Percentiles rank a stretch among this genome's conserved stretches.
These are phyloP conservation scores for Stenodera caucasica DNA, from an alignment of 2,888 invertebrate species.

Conservation along the genomic window DNA sequence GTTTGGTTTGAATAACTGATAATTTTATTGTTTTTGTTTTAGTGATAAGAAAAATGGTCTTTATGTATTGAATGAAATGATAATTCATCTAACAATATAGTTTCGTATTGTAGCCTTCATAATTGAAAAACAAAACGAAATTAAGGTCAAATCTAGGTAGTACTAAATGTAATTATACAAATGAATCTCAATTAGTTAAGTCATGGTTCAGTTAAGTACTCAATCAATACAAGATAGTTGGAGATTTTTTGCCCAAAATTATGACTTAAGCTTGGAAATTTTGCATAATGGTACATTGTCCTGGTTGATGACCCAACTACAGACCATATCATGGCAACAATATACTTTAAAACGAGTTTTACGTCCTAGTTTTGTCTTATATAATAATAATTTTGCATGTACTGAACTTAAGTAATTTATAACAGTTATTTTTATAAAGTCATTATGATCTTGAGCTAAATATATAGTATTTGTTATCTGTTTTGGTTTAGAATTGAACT, in stretches of 20 bases:
- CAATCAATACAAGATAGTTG: background rate
- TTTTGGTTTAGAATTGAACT: constrained; percentile 13
- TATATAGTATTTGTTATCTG: background rate
- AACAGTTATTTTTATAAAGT: constrained; percentile 17
- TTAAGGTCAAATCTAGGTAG: background rate
- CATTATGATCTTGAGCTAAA: constrained; percentile 5
- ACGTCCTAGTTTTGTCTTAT: constrained; percentile 18
- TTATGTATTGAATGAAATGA: background rate
- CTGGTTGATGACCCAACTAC: constrained; percentile 12
- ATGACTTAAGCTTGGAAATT: too few relatives aligned
- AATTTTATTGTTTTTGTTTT: too few relatives aligned
- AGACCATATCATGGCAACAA: constrained; percentile 17
- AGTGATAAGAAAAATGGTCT: background rate
- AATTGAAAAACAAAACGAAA: background rate
- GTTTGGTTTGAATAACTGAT: too few relatives aligned
- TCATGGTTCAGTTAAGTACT: background rate
- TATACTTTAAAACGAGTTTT: constrained; percentile 18
- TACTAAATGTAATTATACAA: background rate
- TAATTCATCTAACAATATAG: background rate
- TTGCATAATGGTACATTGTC: constrained; percentile 13
- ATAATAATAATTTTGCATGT: constrained; percentile 20
- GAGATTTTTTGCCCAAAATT: too few relatives aligned
- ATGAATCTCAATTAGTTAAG: background rate
- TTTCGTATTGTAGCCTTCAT: background rate
- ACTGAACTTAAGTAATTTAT: constrained; percentile 1